Evolutionary conservation across 2,113 vertebrate genomes (phyloP), one percentile per base, ranked within the genome.

Genomic region (Lepus timidus): DNA sequence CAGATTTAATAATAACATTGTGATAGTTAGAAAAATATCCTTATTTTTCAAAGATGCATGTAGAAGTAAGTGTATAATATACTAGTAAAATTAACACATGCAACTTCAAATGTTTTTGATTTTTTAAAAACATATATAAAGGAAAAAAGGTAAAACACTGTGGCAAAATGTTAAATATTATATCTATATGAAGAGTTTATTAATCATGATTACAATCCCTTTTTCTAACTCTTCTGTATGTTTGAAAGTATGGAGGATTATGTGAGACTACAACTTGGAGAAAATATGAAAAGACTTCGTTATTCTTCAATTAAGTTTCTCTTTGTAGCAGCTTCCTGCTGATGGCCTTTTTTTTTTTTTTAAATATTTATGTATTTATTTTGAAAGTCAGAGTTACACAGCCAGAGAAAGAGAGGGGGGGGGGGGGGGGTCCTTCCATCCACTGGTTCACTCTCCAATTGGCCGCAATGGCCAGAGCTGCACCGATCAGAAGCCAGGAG

Each of bases 101-200:
- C 29, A 91, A 84, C 67, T 62, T 80, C 49, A 68, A 88, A 84
- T 29, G 14, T 85, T 91, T 89, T 84, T 68, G 17, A 83, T 83
- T 79, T 87, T 67, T 44, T 44, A 7, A 44, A 44, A 44, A 7
- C 44, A 44, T 44, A 44, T 44, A 8, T 44, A 44, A 44, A 44
- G 44, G 44, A 89, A 11, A 33, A 68, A 75, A 74, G 55, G 68
- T 52, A 71, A 71, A 39, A 27, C 85, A 29, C 67, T 75, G 14
- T 68, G 58, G 39, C 33, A 81, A 90, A 90, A 92, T 82, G 65
- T 68, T 74, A 84, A 49, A 55, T 86, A 90, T 1, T 61, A 20
- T 25, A 80, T 36, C 75, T 73, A 76, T 0, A 39, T 31, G 17
- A 27, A 85, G 2, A 14, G 5, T 19, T 36, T 33, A 52, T 33